Evolutionary conservation across 2,113 vertebrate genomes (phyloP).

Genomic region (Carettochelys insculpta): DNA sequence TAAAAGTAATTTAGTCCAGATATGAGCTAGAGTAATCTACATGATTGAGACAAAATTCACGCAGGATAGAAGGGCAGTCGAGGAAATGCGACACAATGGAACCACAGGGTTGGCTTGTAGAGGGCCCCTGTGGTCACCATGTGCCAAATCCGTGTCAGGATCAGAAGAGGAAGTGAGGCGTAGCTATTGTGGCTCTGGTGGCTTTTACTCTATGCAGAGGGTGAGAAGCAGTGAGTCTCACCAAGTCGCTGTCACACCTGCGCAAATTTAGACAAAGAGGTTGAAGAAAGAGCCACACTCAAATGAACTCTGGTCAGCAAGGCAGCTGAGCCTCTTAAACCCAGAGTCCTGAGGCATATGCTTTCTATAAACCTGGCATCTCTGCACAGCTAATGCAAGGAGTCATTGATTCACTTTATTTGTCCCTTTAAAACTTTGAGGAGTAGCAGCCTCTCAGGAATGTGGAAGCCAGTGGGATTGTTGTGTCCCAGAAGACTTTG

Average conservation of each 20-base stretch:
- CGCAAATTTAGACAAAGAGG: not conserved
- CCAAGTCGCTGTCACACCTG: not conserved
- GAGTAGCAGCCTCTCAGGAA: not conserved
- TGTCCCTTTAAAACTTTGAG: not conserved
- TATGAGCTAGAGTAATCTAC: constrained; percentile 2
- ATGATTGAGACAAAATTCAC: not conserved
- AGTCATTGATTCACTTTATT: not conserved
- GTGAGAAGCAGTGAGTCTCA: not conserved
- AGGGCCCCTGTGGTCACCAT: not conserved
- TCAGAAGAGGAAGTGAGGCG: not conserved
- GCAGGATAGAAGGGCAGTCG: not conserved
- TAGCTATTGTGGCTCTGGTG: not conserved
- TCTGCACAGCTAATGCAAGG: not conserved
- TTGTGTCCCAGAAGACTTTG: not conserved
- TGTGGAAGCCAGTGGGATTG: not conserved
- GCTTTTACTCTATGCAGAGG: not conserved
- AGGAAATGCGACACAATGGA: not conserved
- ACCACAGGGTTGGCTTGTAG: not conserved
- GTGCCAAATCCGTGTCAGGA: not conserved
- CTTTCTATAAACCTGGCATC: not conserved
- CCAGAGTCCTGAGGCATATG: not conserved
- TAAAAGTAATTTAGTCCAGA: not conserved
- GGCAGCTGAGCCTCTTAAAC: not conserved
- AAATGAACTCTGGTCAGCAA: not conserved
- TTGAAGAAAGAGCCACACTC: not conserved